Base-by-base conservation (phyloP, 2,888 invertebrate genomes). In the Nymphalis urticae region DNA sequence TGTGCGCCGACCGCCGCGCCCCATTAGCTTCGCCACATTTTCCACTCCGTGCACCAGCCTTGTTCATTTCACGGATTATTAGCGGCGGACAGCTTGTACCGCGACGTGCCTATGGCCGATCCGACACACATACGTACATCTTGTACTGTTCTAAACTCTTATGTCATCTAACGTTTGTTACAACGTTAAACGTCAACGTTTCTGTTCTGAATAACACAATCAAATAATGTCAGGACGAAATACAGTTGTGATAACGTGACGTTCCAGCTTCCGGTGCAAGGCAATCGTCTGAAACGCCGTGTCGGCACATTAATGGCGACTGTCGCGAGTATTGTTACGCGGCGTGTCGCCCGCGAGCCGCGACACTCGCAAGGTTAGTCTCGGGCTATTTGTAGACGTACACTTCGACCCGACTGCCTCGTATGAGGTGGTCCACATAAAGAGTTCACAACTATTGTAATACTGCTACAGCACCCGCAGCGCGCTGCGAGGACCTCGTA, bases 51-150 rank as follows among this genome's bases (percentile, higher is more conserved):
- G n/a, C 62, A n/a, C 27, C 19, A 17, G 61, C 19, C 16, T 27
- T 17, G 32, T 27, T 51, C 19, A 61, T 53, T 54, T 54, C 61
- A 48, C 32, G 61, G 61, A 66, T 24, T 54, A 66, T 61, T 53
- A 53, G 47, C 60, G 27, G 27, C 24, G 17, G 60, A 58, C 47
- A 60, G 65, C 51, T 60, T 2, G 48, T 10, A 27, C 32, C 32
- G 36, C 27, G 50, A 5, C 13, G 1, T 42, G n/a, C 24, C 13
- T 53, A 32, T 2, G n/a, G 54, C 24, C 27, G 32, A 42, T 13
- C 42, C 13, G 42, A 42, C 13, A 42, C 6, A 42, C 13, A 42
- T 1, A 32, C 5, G 27, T 42, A 42, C 42, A 13, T 13, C 4
- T 42, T 3, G 13, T 42, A 13, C 4, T 42, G 4, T 42, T 13